Evolutionary conservation across 30 jellyfish, hydroid and myxozoan genomes (phyloP), one percentile per base, ranked within the genome.

Genomic region (Sanderia malayensis): DNA sequence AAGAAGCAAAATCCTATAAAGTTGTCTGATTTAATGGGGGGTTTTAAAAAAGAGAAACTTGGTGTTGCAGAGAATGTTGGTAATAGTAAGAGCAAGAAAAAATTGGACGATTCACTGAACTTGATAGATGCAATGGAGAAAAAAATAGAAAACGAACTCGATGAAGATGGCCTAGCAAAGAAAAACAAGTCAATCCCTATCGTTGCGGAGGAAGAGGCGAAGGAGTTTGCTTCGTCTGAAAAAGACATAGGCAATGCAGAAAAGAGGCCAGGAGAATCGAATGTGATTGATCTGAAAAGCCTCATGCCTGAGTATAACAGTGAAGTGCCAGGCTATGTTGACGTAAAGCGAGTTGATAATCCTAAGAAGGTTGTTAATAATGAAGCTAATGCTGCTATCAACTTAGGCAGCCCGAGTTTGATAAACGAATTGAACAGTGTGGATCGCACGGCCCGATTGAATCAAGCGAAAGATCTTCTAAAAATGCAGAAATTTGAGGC

Each of bases 401-500:
- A n/a, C n/a, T n/a, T n/a, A 29, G 59, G 8, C 46, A 45, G 71
- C 73, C 22, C 44, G 31, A 76, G 4, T 33, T 80, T 31, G 23
- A 55, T 83, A 17, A 75, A 68, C 17, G 80, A 85, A 23, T 74
- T 85, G 90, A 74, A 68, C 31, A 30, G 46, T 8, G 53, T 66
- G 53, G 95, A 85, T 69, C 82, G 52, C 8, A 20, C 58, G 24
- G 79, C 55, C 1, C 34, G 83, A 28, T 55, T 74, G 49, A 67
- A 57, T 49, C 95, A 85, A 34, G 90, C 95, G 18, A 76, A 63
- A 26, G 75, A 90, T 0, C 52, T 85, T 18, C 47, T 85, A 52
- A 77, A 85, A 28, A 46, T 85, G 71, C 95, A 85, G 76, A 85
- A 74, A 31, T 67, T 17, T 33, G 95, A 85, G 70, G 89, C 95